These are phyloP conservation scores for Catamblyrhynchus diadema DNA, from an alignment of 2,797 vertebrate genomes.

Conservation along the genomic window DNA sequence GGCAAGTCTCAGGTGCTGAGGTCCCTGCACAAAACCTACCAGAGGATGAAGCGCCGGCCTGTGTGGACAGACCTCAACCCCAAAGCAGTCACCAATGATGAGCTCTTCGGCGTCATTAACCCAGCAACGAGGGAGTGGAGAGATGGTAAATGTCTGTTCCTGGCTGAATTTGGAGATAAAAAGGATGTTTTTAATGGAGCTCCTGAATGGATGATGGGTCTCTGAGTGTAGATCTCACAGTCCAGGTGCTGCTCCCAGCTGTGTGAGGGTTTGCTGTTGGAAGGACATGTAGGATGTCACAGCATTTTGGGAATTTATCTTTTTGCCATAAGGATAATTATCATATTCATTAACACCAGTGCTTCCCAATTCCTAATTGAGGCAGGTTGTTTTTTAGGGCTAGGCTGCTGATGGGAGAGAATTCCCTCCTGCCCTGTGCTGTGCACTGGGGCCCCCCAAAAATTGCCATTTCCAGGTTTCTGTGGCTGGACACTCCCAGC, in stretches of 20 bases:
- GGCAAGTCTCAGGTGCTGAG: slow-evolving; percentile 94
- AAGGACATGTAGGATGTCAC: neutral
- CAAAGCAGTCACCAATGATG: slow-evolving; percentile 93
- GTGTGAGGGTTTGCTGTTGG: neutral
- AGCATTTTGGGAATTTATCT: neutral
- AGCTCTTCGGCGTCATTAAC: slow-evolving; percentile 95
- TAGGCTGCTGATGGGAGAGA: neutral
- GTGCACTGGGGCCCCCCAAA: neutral
- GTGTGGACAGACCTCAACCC: slow-evolving; percentile 95
- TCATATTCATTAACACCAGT: neutral
- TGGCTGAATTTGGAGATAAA: neutral
- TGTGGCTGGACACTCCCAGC: neutral
- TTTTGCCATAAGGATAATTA: neutral
- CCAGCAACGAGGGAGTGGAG: slow-evolving; percentile 92
- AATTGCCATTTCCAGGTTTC: neutral
- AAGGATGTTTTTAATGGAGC: neutral
- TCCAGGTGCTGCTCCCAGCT: neutral
- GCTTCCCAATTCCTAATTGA: neutral
- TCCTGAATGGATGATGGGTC: neutral
- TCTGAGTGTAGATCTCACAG: neutral
- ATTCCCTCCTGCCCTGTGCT: neutral
- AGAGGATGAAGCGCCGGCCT: slow-evolving; percentile 85
- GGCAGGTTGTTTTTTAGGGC: neutral
- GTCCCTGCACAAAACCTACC: slow-evolving; percentile 89
- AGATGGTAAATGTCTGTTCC: slow-evolving; percentile 72